These are phyloP conservation scores for Hydraecia micacea DNA, from an alignment of 2,888 invertebrate species.

Conservation along the genomic window DNA sequence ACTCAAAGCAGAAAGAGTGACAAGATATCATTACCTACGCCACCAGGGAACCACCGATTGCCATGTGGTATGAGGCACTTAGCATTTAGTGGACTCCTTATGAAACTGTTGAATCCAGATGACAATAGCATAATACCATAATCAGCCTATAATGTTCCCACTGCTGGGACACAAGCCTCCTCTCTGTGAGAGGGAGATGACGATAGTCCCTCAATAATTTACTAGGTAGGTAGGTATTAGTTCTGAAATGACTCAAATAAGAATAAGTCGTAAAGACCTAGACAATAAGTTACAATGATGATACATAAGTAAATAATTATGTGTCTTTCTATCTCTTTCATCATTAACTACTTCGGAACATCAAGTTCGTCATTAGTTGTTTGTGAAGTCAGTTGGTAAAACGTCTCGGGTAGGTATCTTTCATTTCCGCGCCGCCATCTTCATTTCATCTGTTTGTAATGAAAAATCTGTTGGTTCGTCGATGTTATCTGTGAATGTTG, in stretches of 20 bases:
- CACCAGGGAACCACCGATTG: not conserved
- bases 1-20: not conserved
- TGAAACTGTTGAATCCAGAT: not conserved
- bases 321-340: slow-evolving; percentile 34
- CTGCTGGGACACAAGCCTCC: not conserved
- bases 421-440: slow-evolving; percentile 63
- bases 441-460: slow-evolving; percentile 58
- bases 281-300: slow-evolving; percentile 13
- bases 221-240: not conserved
- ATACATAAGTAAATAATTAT: slow-evolving; percentile 5
- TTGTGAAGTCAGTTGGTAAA: slow-evolving; percentile 40
- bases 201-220: not conserved
- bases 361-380: slow-evolving; percentile 49
- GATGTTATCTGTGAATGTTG: slow-evolving; percentile 53
- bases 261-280: not conserved
- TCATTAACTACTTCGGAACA: slow-evolving; percentile 35
- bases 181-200: not conserved
- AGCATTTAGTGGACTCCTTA: not conserved
- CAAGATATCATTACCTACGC: not conserved
- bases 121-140: not conserved
- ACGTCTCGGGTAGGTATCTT: slow-evolving; percentile 54
- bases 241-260: slow-evolving; percentile 5
- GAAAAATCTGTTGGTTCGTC: slow-evolving; percentile 50
- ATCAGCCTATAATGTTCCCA: not conserved
- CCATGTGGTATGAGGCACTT: not conserved